Evolutionary conservation across 37 sponge, comb jelly and placozoan species (phyloP).

Genomic region (Tethya wilhelma): DNA sequence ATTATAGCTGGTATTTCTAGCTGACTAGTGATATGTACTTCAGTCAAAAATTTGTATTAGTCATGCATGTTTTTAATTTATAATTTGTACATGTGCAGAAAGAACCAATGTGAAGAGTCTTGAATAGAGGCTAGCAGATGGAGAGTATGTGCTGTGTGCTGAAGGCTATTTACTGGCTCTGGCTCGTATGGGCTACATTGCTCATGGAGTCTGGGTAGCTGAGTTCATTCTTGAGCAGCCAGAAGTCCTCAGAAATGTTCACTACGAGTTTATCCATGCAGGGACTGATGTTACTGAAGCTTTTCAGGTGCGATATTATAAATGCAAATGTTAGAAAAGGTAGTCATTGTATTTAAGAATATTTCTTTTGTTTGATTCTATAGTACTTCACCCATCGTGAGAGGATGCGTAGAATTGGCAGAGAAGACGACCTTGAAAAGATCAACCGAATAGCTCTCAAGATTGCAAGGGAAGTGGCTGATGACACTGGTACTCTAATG

Average conservation of each 20-base stretch:
- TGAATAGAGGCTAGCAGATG: conserved; percentile 47
- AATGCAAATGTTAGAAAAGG: no score
- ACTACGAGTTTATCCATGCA: conserved; percentile 62
- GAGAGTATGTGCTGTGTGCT: conserved; percentile 60
- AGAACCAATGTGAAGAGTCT: no score
- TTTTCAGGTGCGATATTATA: conserved; percentile 60
- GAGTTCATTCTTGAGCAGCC: conserved; percentile 65
- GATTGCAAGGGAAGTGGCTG: conserved; percentile 62
- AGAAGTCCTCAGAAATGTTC: conserved; percentile 36
- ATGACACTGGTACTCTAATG: conserved; percentile 43
- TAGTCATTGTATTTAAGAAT: no score
- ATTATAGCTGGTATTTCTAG: no score
- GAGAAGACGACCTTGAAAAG: conserved; percentile 55
- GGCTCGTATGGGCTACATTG: conserved; percentile 50
- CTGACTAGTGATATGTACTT: no score
- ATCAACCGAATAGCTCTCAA: conserved; percentile 57
- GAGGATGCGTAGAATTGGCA: conserved; percentile 48
- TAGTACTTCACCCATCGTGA: conserved; percentile 62
- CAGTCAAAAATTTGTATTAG: no score
- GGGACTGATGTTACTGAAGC: conserved; percentile 75
- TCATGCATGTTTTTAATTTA: no score
- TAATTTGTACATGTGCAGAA: no score
- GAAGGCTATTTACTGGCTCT: conserved; percentile 68
- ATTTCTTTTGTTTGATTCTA: not conserved
- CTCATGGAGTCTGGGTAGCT: conserved; percentile 51